Conservation (phyloP, 2,113 vertebrate species). For the Microcebus tavaratra region DNA sequence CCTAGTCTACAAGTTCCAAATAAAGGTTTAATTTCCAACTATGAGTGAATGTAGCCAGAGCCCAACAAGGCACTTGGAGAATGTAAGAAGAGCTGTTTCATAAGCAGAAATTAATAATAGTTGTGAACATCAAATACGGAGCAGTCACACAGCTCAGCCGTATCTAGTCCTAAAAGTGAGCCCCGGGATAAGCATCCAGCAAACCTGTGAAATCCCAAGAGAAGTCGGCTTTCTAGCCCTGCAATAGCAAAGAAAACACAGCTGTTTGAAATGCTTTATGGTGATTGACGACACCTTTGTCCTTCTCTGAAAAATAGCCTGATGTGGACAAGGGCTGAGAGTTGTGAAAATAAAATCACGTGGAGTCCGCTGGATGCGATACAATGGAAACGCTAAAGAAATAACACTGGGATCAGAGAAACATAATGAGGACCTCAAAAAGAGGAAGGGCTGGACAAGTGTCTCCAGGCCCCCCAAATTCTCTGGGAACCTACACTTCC, state of each 20-base stretch:
- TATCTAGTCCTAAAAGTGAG: constrained; percentile 61
- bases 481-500: constrained; percentile 9
- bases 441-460: neutral
- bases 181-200: constrained; percentile 64
- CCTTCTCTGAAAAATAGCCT: constrained; percentile 72
- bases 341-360: constrained; percentile 67
- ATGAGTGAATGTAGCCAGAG: neutral
- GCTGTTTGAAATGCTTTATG: constrained; percentile 75
- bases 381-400: constrained; percentile 51
- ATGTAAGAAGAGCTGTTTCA: constrained; percentile 49
- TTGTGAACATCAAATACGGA: constrained; percentile 61
- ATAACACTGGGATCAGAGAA: constrained; percentile 31
- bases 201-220: constrained; percentile 74
- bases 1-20: constrained; percentile 50
- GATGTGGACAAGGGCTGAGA: constrained; percentile 57
- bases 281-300: constrained; percentile 75
- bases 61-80: constrained; percentile 48
- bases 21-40: constrained; percentile 44
- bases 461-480: neutral
- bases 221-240: constrained; percentile 61
- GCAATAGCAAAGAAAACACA: constrained; percentile 61
- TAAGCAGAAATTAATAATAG: constrained; percentile 66
- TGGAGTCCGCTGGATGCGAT: constrained; percentile 19
- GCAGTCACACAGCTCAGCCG: constrained; percentile 38
- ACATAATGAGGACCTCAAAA: constrained; percentile 8